Evolutionary conservation across 2,888 invertebrate genomes (phyloP).

Genomic region (Lasioglossum pauxillum): DNA sequence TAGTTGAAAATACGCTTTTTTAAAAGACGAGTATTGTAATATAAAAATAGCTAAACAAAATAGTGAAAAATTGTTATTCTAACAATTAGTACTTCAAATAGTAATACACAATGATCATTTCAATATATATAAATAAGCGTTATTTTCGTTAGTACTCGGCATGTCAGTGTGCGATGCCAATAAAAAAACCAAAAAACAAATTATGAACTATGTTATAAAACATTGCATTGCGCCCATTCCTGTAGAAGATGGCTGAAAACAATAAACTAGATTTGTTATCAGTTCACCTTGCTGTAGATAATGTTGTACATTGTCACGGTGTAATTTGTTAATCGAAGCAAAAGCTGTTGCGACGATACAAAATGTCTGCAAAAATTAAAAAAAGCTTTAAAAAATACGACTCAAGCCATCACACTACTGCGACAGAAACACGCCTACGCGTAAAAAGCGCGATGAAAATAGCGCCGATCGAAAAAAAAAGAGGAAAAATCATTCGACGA

Average conservation of each 20-base stretch:
- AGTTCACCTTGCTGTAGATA: constrained; percentile 33
- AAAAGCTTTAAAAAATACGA: constrained; percentile 15
- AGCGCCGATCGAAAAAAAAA: background rate
- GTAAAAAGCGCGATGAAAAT: constrained; percentile 42
- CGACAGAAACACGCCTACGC: constrained; percentile 40
- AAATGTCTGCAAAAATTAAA: constrained; percentile 32
- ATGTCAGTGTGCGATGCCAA: constrained; percentile 39
- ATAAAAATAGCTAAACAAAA: constrained; percentile 8
- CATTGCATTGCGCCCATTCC: constrained; percentile 61
- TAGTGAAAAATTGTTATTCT: constrained; percentile 8
- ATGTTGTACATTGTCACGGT: constrained; percentile 20
- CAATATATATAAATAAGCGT: constrained; percentile 7
- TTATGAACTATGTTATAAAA: constrained; percentile 50
- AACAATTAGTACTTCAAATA: background rate
- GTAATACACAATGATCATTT: background rate
- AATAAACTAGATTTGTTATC: constrained; percentile 58
- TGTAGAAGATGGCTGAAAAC: constrained; percentile 67
- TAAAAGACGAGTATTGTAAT: background rate
- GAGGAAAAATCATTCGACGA: background rate
- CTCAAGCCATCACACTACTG: constrained; percentile 37
- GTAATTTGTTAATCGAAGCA: constrained; percentile 42
- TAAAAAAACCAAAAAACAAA: constrained; percentile 20
- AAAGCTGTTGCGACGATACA: constrained; percentile 32
- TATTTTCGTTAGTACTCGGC: background rate
- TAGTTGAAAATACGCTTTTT: background rate